Evolutionary conservation across 2,888 invertebrate species (phyloP).

Genomic region (Pterobdella sp.): DNA sequence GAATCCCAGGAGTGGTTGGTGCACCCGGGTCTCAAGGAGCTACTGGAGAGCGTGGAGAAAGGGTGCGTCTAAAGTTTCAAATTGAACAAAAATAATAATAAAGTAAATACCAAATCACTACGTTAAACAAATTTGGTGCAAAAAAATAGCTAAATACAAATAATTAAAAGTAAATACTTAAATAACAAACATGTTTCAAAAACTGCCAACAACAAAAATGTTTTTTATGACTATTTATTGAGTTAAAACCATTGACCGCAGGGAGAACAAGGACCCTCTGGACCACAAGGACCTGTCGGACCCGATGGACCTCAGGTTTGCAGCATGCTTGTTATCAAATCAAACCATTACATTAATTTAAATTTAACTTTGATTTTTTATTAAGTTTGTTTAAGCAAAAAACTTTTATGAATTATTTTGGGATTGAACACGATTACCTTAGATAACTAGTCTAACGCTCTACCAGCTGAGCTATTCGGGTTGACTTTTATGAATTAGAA

Average conservation of each 20-base stretch:
- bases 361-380: not conserved
- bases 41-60: conserved; percentile 41
- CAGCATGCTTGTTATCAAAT: not conserved
- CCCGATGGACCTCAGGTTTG: conserved; percentile 33
- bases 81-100: too few relatives aligned
- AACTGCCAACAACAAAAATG: not conserved
- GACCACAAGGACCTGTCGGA: conserved; percentile 33
- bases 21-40: conserved; percentile 45
- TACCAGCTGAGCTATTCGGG: too few relatives aligned
- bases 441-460: too few relatives aligned
- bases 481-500: not conserved
- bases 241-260: not conserved
- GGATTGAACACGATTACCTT: too few relatives aligned
- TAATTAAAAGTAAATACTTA: too few relatives aligned
- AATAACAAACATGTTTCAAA: too few relatives aligned
- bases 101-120: too few relatives aligned
- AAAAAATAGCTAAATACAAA: too few relatives aligned
- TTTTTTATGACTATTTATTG: not conserved
- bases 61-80: conserved; percentile 26
- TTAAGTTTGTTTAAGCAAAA: too few relatives aligned
- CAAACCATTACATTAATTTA: not conserved
- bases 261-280: conserved; percentile 33
- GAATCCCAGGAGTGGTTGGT: conserved; percentile 53
- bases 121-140: too few relatives aligned
- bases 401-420: too few relatives aligned